A percentile compares a stretch with the other conserved stretches of the same genome.
Conservation (phyloP, 2,797 vertebrate genomes). For the Amphiprion clarkii region DNA sequence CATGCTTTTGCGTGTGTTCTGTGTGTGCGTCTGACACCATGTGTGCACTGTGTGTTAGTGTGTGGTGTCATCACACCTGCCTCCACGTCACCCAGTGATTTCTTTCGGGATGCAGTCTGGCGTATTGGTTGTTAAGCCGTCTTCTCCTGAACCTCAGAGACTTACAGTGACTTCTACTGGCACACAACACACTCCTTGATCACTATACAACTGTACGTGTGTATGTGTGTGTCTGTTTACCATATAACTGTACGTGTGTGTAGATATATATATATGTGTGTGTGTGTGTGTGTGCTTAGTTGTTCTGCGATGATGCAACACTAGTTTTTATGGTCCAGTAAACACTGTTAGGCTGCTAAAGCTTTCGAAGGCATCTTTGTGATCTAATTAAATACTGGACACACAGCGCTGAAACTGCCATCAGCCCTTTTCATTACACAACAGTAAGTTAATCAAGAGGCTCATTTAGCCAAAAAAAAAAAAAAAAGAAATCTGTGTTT, state of each 20-base stretch:
- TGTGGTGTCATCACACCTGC: conserved; percentile 54
- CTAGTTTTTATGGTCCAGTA: conserved; percentile 71
- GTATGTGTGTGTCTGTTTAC: conserved; percentile 38
- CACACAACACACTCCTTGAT: conserved; percentile 50
- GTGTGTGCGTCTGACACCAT: background rate
- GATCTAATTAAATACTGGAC: conserved; percentile 78
- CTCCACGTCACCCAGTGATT: conserved; percentile 35
- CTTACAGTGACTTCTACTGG: conserved; percentile 36
- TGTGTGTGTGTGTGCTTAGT: conserved; percentile 48
- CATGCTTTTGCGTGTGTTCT: conserved; percentile 11
- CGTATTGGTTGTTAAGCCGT: conserved; percentile 34
- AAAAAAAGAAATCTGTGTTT: conserved; percentile 44
- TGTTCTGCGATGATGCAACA: conserved; percentile 70
- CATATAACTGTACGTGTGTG: conserved; percentile 3
- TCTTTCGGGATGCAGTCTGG: conserved; percentile 38
- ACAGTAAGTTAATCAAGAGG: conserved; percentile 71
- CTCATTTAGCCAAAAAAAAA: conserved; percentile 51
- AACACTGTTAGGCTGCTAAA: conserved; percentile 62
- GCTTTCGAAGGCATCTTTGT: conserved; percentile 70
- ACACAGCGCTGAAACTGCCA: conserved; percentile 66
- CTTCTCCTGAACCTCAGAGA: conserved; percentile 52
- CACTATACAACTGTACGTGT: conserved; percentile 32
- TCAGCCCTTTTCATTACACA: conserved; percentile 71
- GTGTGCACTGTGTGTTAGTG: conserved; percentile 5
- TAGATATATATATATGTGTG: conserved; percentile 17